A percentile compares a stretch with the other conserved stretches of the same genome.
Conservation (phyloP, 2,113 vertebrate genomes). For the Antigone vipio region DNA sequence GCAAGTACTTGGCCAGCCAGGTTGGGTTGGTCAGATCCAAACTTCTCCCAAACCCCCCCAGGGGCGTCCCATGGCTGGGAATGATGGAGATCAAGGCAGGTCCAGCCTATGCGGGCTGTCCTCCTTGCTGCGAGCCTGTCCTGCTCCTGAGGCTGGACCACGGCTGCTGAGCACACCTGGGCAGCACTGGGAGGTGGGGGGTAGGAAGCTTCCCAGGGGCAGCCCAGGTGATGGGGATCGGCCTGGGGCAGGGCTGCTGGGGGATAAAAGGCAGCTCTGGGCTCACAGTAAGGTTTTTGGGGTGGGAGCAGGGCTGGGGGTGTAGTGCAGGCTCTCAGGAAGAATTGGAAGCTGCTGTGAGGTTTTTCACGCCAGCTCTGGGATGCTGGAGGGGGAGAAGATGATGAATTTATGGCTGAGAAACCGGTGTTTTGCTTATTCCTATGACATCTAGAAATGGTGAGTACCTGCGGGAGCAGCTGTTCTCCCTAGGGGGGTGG, state of each 20-base stretch:
- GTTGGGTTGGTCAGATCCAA: background rate
- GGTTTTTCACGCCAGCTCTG: background rate
- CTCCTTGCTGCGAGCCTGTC: accelerated
- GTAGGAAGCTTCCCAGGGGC: background rate
- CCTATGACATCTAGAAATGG: background rate
- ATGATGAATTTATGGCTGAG: background rate
- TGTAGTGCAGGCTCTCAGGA: background rate
- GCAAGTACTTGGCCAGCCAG: background rate
- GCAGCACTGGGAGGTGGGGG: background rate
- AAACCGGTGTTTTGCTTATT: background rate
- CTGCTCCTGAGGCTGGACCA: background rate
- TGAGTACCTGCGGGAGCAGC: background rate
- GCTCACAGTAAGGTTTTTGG: accelerated
- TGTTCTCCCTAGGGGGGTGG: background rate
- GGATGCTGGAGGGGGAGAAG: background rate
- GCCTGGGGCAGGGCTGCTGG: background rate
- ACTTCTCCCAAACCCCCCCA: background rate
- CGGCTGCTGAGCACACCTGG: background rate
- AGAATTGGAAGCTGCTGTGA: background rate
- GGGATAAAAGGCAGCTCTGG: background rate
- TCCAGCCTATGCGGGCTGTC: background rate
- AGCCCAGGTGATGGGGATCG: background rate
- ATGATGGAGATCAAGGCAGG: background rate
- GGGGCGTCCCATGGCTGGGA: background rate
- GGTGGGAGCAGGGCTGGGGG: accelerated